Evolutionary conservation across 2,113 vertebrate genomes (phyloP), one percentile per base, ranked within the genome.

Genomic region (Sinocyclocheilus grahami): DNA sequence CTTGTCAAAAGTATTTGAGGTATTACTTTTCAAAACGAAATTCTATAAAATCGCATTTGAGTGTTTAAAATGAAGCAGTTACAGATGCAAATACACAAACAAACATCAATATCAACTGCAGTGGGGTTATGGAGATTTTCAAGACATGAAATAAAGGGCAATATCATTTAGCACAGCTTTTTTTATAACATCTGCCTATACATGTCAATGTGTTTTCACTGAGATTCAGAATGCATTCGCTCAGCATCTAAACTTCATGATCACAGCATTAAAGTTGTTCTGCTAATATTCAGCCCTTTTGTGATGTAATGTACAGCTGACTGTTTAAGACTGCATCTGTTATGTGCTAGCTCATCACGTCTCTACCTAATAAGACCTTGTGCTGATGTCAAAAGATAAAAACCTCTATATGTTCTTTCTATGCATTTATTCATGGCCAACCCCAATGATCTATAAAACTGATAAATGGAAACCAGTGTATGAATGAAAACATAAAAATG

Each of bases 261-360:
- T 85, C 87, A 88, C 72, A 85, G 62, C 81, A 33, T 80, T 86
- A 81, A 58, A 81, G 51, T 86, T 82, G 46, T 42, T 85, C 78
- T 85, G 81, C 74, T 51, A 77, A 71, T 62, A 18, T 77, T 77
- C 87, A 85, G 71, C 72, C 78, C 87, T 85, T 86, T 33, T 10
- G 62, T 67, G 65, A 65, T 37, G 18, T 78, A 46, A 58, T 62
- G 33, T 76, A 80, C 74, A 72, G 39, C 24, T 80, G 65, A 74
- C 62, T 33, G 63, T 67, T 67, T 27, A 67, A 53, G 51, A 58
- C 53, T 22, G 86, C 53, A 63, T 63, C 77, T 37, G 78, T 53
- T 22, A 37, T 69, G 83, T 76, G 58, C 11, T 27, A 22, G 16
- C 76, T 39, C 12, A 27, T 62, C 20, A n/a, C 11, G n/a, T 37